Evolutionary conservation across 2,113 vertebrate genomes (phyloP).

Genomic region (Paradoxurus hermaphroditus): DNA sequence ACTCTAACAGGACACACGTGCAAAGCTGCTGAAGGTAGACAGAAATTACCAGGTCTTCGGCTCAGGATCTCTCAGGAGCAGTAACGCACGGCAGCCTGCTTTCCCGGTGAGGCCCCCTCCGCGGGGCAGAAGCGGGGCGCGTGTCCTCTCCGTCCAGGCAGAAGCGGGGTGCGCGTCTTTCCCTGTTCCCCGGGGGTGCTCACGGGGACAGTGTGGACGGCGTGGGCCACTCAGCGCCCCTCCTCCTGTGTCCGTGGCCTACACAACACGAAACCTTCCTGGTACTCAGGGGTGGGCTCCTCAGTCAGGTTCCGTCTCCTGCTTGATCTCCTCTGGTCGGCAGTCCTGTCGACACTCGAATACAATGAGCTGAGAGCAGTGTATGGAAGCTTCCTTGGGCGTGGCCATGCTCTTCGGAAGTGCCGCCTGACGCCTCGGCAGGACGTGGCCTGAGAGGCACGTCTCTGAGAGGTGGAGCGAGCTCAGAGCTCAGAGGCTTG

Average conservation of each 20-base stretch:
- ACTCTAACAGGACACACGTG: rapidly evolving
- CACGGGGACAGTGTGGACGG: rapidly evolving
- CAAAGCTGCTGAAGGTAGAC: not conserved
- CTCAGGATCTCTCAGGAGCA: not conserved
- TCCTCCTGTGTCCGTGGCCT: not conserved
- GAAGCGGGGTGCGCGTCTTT: not conserved
- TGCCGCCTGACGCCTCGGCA: not conserved
- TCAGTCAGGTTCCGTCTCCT: too few species aligned
- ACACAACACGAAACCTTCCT: too few species aligned
- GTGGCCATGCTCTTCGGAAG: not conserved
- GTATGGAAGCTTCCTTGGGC: not conserved
- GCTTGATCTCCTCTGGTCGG: not conserved
- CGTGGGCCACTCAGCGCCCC: not conserved
- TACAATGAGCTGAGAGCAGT: not conserved
- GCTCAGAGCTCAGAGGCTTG: not conserved
- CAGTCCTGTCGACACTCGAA: not conserved
- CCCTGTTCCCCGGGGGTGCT: too few species aligned
- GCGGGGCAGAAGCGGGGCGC: not conserved
- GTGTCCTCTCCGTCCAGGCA: too few species aligned
- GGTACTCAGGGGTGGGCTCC: not conserved
- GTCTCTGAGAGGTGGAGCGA: not conserved
- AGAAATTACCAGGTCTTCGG: not conserved
- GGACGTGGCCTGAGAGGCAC: not conserved
- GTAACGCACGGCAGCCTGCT: rapidly evolving
- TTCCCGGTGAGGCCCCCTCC: not conserved